A percentile compares a stretch with the other conserved stretches of the same genome.
These are phyloP conservation scores for Pseudomyrmex flavicornis DNA, from an alignment of 1,140 invertebrate genomes.

Conservation along the genomic window DNA sequence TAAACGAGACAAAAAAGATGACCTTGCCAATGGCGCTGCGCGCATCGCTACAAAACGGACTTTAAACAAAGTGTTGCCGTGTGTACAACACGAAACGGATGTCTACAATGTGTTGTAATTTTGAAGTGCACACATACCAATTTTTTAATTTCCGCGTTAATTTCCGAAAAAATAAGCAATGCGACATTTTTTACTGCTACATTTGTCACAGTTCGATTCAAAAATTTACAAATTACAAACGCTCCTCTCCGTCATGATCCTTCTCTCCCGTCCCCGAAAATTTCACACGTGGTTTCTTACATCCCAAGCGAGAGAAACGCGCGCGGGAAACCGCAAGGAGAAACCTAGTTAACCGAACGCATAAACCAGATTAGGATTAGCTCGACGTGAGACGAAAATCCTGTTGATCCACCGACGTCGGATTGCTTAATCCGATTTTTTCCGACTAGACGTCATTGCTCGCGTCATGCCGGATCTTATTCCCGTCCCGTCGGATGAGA, in stretches of 20 bases:
- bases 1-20: no score
- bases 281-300: not conserved
- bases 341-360: constrained; percentile 43
- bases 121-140: not conserved
- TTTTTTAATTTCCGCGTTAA: not conserved
- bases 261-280: no score
- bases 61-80: no score
- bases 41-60: no score
- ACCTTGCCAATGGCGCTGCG: no score
- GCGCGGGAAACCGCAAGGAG: constrained; percentile 6
- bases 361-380: constrained; percentile 72
- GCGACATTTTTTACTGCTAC: no score
- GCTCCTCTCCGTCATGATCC: no score
- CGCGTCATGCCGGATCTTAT: constrained; percentile 48
- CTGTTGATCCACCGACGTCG: constrained; percentile 53
- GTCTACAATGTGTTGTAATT: not conserved
- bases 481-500: constrained; percentile 30
- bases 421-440: constrained; percentile 67
- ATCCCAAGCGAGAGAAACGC: not conserved
- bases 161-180: no score
- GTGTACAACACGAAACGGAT: no score
- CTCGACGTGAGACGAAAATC: constrained; percentile 60
- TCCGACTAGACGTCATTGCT: constrained; percentile 55
- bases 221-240: no score
- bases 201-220: no score